Conservation (phyloP, 2,888 invertebrate genomes). For the Tricholauxania praeusta region DNA sequence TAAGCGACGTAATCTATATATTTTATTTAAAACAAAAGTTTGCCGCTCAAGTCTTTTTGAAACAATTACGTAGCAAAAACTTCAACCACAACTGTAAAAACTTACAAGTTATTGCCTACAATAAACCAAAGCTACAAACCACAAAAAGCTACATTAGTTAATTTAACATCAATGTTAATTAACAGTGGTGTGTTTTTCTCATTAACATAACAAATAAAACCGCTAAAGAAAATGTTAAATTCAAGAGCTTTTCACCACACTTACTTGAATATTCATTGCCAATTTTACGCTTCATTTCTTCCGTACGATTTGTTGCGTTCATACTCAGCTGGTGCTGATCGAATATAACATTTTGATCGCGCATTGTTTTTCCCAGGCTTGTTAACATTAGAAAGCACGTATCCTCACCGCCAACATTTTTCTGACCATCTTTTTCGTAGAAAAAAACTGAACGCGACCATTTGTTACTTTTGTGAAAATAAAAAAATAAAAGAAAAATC, state of each 20-base stretch:
- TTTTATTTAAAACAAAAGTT: too few species aligned
- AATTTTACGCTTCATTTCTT: conserved; percentile 76
- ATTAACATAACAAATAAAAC: background rate
- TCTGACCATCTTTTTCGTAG: conserved; percentile 81
- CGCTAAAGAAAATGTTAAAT: conserved; percentile 13
- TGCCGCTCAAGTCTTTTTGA: too few species aligned
- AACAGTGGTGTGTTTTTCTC: background rate
- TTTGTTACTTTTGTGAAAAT: conserved; percentile 71
- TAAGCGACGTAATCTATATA: too few species aligned
- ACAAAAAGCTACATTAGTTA: background rate
- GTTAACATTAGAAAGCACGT: conserved; percentile 84
- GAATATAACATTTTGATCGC: conserved; percentile 64
- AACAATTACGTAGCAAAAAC: too few species aligned
- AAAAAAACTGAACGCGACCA: conserved; percentile 82
- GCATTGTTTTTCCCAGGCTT: conserved; percentile 75
- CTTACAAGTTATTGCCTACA: too few species aligned
- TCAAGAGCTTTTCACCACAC: conserved; percentile 57
- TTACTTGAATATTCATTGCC: conserved; percentile 80
- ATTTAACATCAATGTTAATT: background rate
- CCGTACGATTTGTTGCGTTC: conserved; percentile 71
- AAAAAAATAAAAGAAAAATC: background rate
- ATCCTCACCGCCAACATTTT: conserved; percentile 75
- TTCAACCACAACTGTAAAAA: too few species aligned
- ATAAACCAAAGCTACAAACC: background rate
- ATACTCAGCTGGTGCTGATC: conserved; percentile 62